phyloP scores from a whole-genome alignment of 1,140 invertebrate species.

The Ctenoplectra terminalis region DNA sequence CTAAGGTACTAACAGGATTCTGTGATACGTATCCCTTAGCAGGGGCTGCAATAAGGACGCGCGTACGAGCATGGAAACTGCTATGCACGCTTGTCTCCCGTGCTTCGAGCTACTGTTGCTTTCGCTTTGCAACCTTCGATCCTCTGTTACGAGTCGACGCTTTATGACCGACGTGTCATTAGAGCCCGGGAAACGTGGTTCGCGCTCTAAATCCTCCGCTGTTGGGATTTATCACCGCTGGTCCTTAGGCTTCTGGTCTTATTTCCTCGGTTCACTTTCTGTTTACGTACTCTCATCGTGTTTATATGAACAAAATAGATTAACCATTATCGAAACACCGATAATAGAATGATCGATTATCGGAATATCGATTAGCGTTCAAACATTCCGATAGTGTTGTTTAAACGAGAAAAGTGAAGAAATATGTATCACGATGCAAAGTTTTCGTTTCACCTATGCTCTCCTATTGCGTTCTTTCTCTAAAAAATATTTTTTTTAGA shows the following conservation, averaged over 20 bases:
- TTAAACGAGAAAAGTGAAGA: too few species aligned
- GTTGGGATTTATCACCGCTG: conserved; percentile 55
- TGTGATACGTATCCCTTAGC: conserved; percentile 49
- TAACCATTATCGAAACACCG: too few species aligned
- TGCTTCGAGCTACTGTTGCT: conserved; percentile 47
- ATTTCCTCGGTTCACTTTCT: not conserved
- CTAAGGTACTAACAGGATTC: conserved; percentile 60
- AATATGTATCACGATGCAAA: too few species aligned
- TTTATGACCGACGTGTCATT: conserved; percentile 61
- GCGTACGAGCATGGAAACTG: conserved; percentile 36
- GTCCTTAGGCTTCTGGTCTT: not conserved
- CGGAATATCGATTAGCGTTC: too few species aligned
- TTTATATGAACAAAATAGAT: not conserved
- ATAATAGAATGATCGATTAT: too few species aligned
- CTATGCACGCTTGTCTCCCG: conserved; percentile 51
- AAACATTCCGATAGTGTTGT: too few species aligned
- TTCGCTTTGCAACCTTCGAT: conserved; percentile 61
- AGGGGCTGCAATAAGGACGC: conserved; percentile 48
- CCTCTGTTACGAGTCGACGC: conserved; percentile 58
- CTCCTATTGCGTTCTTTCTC: too few species aligned
- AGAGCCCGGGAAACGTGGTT: conserved; percentile 39
- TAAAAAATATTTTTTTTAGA: too few species aligned
- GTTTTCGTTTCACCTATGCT: too few species aligned
- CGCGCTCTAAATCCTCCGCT: conserved; percentile 13
- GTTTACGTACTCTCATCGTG: not conserved